Conservation (phyloP, 2,888 invertebrate genomes). For the Synanthedon formicaeformis region DNA sequence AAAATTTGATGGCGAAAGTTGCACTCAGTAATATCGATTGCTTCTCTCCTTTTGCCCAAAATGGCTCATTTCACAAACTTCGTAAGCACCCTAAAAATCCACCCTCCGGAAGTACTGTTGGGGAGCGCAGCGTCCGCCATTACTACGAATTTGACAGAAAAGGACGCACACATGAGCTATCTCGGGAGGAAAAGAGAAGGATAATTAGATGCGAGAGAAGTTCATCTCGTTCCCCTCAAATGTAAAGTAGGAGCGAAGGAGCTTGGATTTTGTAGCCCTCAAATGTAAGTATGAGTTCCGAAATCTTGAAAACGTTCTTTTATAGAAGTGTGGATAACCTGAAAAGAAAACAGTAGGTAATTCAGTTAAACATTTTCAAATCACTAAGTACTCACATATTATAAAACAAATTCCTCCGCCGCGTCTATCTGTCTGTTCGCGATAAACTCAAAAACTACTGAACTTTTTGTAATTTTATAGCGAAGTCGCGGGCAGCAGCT, state of each 20-base stretch:
- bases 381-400: too few relatives aligned
- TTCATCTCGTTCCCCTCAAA: constrained; percentile 22
- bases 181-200: constrained; percentile 11
- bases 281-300: constrained; percentile 5
- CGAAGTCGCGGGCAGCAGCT: too few relatives aligned
- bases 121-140: constrained; percentile 59
- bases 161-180: constrained; percentile 9
- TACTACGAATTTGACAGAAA: constrained; percentile 20
- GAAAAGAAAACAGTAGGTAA: neutral
- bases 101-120: constrained; percentile 40
- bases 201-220: constrained; percentile 31
- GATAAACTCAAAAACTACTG: too few relatives aligned
- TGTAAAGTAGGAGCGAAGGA: constrained; percentile 38
- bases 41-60: constrained; percentile 33
- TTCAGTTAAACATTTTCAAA: neutral
- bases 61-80: constrained; percentile 41
- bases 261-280: constrained; percentile 25
- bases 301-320: constrained; percentile 11
- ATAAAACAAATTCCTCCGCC: too few relatives aligned
- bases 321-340: neutral
- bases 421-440: too few relatives aligned
- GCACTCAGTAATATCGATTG: constrained; percentile 24
- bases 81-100: constrained; percentile 23
- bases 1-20: neutral
- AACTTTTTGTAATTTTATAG: too few relatives aligned